Base-by-base conservation (phyloP, 2,888 invertebrate species). In the Protophormia terraenovae region DNA sequence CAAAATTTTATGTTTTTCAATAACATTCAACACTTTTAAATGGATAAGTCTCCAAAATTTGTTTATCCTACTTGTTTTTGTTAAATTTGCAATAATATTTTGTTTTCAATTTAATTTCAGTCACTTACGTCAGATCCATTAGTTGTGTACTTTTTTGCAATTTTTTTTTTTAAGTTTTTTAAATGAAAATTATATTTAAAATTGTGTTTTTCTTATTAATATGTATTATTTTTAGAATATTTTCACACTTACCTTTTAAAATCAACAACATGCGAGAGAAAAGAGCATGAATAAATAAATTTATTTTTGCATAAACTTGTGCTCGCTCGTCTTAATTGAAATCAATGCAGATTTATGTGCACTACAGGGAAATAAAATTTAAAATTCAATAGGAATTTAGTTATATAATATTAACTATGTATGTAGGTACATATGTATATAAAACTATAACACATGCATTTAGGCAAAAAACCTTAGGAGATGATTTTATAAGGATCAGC, bases 181-280 rank as follows among this genome's bases (percentile, higher is more conserved):
- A 47, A 32, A 67, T 45, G 12, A 24, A 32, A 69, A 60, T 58
- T n/a, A n/a, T n/a, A n/a, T n/a, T n/a, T n/a, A n/a, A n/a, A 41
- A 35, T 32, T 58, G 47, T 35, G 3, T 55, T 64, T 76, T 27
- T 24, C 16, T 29, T 66, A 38, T 47, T 67, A 24, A 58, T 19
- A 53, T 8, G 12, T 62, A 53, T 64, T 75, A 62, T 76, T 76
- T 75, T 64, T 64, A 76, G 64, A 64, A 55, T 64, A 58, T 45
- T 58, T 77, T 77, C 75, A 60, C 67, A 77, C 77, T 77, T 77
- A 77, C 77, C 77, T 60, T 67, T 45, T 32, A 14, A 10, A 29
- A 19, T 32, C 6, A 38, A 50, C 22, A 24, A 50, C 16, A 35
- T 14, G 24, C 14, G 22, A 32, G 24, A n/a, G n/a, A n/a, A n/a